Base-by-base conservation (phyloP, 2,113 vertebrate genomes). In the Chunga burmeisteri region DNA sequence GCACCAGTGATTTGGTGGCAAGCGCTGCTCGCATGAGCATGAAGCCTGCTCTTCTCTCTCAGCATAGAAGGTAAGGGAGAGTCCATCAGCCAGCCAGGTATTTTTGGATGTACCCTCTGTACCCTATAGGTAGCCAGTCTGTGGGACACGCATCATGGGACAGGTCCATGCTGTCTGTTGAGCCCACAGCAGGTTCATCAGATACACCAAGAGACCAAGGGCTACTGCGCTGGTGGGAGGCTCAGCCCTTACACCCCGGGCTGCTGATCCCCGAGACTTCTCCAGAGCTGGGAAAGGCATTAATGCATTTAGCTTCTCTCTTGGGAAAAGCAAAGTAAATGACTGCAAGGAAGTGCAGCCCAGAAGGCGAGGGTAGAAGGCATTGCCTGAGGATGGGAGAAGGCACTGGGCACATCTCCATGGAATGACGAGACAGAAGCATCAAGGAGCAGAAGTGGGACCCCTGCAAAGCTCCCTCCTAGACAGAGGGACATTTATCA, bases 361-460 rank as follows among this genome's bases (percentile, higher is more conserved):
- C n/a, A 10, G 40, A 79, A n/a, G 16, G 11, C 8, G 49, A 47
- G 40, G 34, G 30, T 17, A 67, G 80, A 89, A 42, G 52, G 38
- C 38, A 32, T 46, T 52, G 34, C 30, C 22, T 52, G 63, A 65
- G 34, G 50, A 36, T 66, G 52, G 52, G 17, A 50, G 27, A 65
- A 52, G 50, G 29, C 0, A 4, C 49, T 32, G 49, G 21, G 16
- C 44, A 49, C 16, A 27, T 61, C 59, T 11, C n/a, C 0, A 1
- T 55, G 59, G 30, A 25, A 23, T 11, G n/a, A 34, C 13, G 22
- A 82, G 46, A 34, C 58, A 55, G 46, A 77, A 66, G n/a, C 38
- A 55, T 59, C 1, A 7, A 61, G 65, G 23, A 72, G 26, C 70
- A 42, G 50, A 58, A 81, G 13, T 36, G 52, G n/a, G 47, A 81